Base-by-base conservation (phyloP, 2,113 vertebrate species). In the Cryptomyrus ogoouensis region DNA sequence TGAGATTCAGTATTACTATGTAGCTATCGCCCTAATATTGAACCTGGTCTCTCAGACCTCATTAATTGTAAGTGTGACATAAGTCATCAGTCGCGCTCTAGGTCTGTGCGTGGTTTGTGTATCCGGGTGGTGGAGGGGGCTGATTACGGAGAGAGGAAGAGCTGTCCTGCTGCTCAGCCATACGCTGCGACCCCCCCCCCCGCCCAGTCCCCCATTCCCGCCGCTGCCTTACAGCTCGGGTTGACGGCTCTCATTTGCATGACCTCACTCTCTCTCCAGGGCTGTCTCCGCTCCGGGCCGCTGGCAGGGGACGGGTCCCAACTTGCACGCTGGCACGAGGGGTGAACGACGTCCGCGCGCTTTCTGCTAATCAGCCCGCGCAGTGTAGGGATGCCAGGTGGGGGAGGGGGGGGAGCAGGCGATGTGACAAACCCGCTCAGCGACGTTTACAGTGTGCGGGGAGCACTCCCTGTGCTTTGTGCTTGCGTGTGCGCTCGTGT, bases 191-290 rank as follows among this genome's bases (percentile, higher is more conserved):
- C 95, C 95, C 96, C n/a, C n/a, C 7, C 24, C 17, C 39, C 12
- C 12, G 15, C 77, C 77, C 77, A 3, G 10, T 96, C 93, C 93
- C 96, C 94, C 91, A 93, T 96, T 95, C 96, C 94, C 96, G 95
- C 96, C 95, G 3, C 95, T 94, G 95, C 62, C 74, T 80, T 35
- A 12, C 35, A 42, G 74, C 74, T 19, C 74, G 5, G 35, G 94
- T 95, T 95, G 95, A 94, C 93, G 95, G 93, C 94, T 93, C 95
- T 96, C 95, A 96, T 97, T 97, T 97, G 95, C 97, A 96, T 97
- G 92, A 94, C 96, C 95, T 93, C 94, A 95, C 85, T 96, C 95
- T 97, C 93, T 95, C 97, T 52, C 96, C 90, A 92, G 93, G 95
- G 95, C 95, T 96, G 96, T 96, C 95, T 97, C 95, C 94, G 94